Evolutionary conservation across 2,113 vertebrate species (phyloP).

Genomic region (Forbesichthys papilliferus): DNA sequence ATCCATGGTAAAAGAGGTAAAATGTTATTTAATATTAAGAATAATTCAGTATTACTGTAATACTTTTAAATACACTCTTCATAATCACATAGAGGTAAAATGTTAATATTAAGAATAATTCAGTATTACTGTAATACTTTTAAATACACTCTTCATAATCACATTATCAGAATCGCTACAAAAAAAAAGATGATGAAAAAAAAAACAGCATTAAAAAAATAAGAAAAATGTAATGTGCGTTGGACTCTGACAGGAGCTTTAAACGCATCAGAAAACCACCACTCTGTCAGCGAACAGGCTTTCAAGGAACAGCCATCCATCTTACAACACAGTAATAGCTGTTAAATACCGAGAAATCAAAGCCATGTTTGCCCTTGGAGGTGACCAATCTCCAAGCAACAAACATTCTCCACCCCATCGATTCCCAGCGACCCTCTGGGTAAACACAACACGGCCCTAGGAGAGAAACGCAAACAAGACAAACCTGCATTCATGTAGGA

Average conservation of each 20-base stretch:
- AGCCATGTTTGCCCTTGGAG: constrained; percentile 38
- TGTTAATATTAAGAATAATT: background rate
- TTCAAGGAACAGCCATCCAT: background rate
- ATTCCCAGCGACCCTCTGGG: constrained; percentile 44
- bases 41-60: background rate
- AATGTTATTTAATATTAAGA: background rate
- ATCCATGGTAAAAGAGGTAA: constrained; percentile 12
- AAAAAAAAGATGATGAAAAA: background rate
- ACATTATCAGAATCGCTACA: background rate
- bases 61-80: constrained; percentile 7
- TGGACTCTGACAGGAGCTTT: background rate
- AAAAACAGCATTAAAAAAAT: background rate
- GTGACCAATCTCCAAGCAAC: constrained; percentile 13
- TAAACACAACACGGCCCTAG: constrained; percentile 45
- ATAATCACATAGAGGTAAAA: background rate
- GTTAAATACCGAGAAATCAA: constrained; percentile 6
- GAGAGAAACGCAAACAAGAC: constrained; percentile 48
- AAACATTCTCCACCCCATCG: constrained; percentile 35
- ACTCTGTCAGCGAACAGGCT: background rate
- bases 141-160: constrained; percentile 7
- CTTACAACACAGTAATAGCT: constrained; percentile 1
- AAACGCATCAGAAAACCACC: background rate
- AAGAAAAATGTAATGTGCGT: background rate
- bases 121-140: constrained; percentile 1
- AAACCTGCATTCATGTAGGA: constrained; percentile 29